These are phyloP conservation scores for Ictalurus punctatus DNA, from an alignment of 2,113 vertebrate genomes.

Conservation along the genomic window DNA sequence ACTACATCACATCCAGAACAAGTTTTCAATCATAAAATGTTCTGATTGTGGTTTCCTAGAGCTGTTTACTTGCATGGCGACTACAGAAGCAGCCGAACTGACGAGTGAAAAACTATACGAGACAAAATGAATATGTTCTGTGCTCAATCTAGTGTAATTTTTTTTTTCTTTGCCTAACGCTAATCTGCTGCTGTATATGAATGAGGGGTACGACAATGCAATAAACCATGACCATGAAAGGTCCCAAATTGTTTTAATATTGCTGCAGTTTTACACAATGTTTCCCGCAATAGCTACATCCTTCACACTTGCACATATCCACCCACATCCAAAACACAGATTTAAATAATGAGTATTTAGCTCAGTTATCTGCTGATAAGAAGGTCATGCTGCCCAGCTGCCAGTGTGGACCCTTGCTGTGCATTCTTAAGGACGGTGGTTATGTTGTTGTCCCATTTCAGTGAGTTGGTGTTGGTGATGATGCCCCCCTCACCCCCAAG, in stretches of 20 bases:
- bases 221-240: not conserved
- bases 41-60: not conserved
- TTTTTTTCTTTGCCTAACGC: not conserved
- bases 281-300: not conserved
- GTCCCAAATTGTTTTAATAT: not conserved
- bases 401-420: not conserved
- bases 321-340: not conserved
- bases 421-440: not conserved
- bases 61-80: not conserved
- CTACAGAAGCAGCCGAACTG: not conserved
- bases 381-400: not conserved
- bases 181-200: not conserved
- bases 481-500: not conserved
- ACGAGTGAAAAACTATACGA: not conserved
- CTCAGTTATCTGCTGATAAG: not conserved
- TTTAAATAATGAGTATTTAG: not conserved
- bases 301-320: not conserved
- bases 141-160: not conserved
- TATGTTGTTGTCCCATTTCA: not conserved
- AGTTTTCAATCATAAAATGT: not conserved
- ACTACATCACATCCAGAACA: not conserved
- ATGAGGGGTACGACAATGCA: not conserved
- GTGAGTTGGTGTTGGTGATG: not conserved
- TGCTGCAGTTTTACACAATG: not conserved
- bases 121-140: not conserved